Percentiles rank a stretch among this genome's conserved stretches.
phyloP scores from a whole-genome alignment of 2,113 vertebrate species.

The Sylvietta virens region DNA sequence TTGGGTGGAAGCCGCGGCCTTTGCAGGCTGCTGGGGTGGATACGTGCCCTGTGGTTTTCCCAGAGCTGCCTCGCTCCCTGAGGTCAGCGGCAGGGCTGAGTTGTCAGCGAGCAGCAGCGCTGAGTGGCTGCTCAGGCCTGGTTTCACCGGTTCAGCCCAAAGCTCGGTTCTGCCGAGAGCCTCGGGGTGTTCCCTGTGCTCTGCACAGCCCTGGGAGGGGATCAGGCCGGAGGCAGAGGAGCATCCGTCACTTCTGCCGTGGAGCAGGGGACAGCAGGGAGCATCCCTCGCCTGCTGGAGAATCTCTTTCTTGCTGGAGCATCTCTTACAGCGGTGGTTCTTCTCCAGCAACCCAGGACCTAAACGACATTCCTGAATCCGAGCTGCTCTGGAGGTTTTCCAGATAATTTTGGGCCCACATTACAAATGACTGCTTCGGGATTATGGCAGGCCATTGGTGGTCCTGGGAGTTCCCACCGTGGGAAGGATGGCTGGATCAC shows the following conservation, averaged over 20 bases:
- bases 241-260: background rate
- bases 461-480: background rate
- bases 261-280: background rate
- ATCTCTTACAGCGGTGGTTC: background rate
- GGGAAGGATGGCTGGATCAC: background rate
- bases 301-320: background rate
- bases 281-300: background rate
- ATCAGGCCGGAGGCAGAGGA: background rate
- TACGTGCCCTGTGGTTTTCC: background rate
- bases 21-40: background rate
- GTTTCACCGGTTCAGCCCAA: background rate
- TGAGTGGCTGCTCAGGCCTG: background rate
- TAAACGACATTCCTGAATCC: background rate
- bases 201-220: background rate
- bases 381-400: background rate
- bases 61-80: background rate
- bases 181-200: accelerated
- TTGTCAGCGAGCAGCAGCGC: background rate
- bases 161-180: background rate
- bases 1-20: background rate
- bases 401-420: background rate
- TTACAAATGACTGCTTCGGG: background rate
- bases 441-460: accelerated
- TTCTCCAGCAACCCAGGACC: background rate
- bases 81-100: background rate